Conservation (phyloP, 2,888 invertebrate species). For the Pomacea canaliculata region DNA sequence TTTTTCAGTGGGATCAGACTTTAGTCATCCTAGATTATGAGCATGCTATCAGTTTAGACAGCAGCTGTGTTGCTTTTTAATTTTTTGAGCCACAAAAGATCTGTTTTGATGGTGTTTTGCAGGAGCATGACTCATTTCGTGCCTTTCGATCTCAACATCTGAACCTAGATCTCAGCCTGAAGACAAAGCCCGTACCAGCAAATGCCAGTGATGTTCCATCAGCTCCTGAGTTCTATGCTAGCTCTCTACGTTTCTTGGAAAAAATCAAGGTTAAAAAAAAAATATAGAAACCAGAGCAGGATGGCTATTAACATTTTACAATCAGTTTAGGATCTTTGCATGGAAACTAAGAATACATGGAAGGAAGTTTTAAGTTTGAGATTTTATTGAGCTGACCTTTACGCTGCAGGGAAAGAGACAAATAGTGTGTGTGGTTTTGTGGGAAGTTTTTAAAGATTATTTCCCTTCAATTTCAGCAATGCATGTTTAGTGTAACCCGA, state of each 20-base stretch:
- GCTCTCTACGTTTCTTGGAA: conserved; percentile 95
- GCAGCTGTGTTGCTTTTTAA: no score
- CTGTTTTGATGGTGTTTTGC: conserved; percentile 3
- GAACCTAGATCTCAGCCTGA: conserved; percentile 82
- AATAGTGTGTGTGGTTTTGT: no score
- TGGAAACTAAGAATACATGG: no score
- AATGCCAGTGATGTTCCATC: conserved; percentile 71
- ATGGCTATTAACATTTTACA: no score
- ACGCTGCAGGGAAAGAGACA: neutral
- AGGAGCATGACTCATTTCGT: conserved; percentile 93
- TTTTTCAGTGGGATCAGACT: no score
- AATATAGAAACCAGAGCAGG: neutral
- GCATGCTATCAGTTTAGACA: no score
- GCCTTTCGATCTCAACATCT: conserved; percentile 92
- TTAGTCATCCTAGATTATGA: no score
- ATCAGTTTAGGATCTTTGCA: no score
- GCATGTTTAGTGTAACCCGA: conserved; percentile 87
- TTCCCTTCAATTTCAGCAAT: conserved; percentile 65
- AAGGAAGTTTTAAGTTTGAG: no score
- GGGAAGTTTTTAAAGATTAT: no score
- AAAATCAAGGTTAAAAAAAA: conserved; percentile 85
- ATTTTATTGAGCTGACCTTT: neutral
- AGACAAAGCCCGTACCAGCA: conserved; percentile 76
- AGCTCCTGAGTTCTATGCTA: conserved; percentile 83
- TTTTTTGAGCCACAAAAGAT: no score